Percentiles rank a stretch among this genome's conserved stretches.
phyloP scores from a whole-genome alignment of 2,797 vertebrate species.

The Lates japonicus region DNA sequence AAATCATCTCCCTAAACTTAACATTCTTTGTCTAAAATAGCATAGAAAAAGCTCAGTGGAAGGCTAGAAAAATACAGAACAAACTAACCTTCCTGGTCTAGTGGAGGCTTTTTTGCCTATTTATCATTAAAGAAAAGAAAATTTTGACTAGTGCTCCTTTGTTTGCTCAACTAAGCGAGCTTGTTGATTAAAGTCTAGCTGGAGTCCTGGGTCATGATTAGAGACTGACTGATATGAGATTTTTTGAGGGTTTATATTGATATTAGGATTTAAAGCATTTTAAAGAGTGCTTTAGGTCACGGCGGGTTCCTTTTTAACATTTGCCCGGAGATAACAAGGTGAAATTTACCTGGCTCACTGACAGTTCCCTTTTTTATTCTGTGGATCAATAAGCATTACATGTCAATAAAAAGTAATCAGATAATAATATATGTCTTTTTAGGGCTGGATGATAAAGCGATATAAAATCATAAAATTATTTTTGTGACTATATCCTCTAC shows the following conservation, averaged over 20 bases:
- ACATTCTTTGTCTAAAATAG: conserved; percentile 14
- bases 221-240: conserved; percentile 6
- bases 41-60: conserved; percentile 28
- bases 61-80: neutral
- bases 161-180: conserved; percentile 10
- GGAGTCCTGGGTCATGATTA: conserved; percentile 8
- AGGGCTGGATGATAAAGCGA: too few species aligned
- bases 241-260: neutral
- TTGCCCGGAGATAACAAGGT: neutral
- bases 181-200: conserved; percentile 1
- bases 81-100: neutral
- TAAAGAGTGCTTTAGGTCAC: conserved; percentile 1
- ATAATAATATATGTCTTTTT: too few species aligned
- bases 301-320: neutral
- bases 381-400: neutral
- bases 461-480: too few species aligned
- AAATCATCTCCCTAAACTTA: conserved; percentile 51
- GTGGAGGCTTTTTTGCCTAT: conserved; percentile 5
- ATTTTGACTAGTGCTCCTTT: neutral
- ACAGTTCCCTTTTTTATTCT: neutral
- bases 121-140: conserved; percentile 18
- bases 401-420: too few species aligned
- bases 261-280: neutral
- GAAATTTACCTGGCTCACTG: neutral
- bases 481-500: too few species aligned